Percentiles rank a stretch among this genome's conserved stretches.
Evolutionary conservation across 2,888 invertebrate species (phyloP).

Genomic region (Pardosa pseudoannulata): DNA sequence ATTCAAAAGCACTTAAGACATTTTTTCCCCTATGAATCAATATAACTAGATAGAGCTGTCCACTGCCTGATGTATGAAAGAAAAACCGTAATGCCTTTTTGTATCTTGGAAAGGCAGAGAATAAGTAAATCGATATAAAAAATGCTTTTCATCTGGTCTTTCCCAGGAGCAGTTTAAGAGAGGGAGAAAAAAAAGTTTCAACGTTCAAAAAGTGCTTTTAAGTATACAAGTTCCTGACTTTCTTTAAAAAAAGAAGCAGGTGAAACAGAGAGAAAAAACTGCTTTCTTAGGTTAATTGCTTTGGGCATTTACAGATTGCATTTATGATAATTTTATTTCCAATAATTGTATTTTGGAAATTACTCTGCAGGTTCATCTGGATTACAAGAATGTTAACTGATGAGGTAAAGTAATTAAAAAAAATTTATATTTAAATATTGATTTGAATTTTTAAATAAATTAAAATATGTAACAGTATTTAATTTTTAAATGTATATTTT

Average conservation of each 20-base stretch:
- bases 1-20: slow-evolving; percentile 5
- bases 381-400: no score
- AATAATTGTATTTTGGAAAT: no score
- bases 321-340: background rate
- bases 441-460: no score
- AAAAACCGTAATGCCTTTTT: slow-evolving; percentile 11
- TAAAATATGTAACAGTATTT: no score
- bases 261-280: background rate
- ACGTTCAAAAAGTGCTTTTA: slow-evolving; percentile 4
- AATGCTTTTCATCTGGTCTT: slow-evolving; percentile 68
- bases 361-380: no score
- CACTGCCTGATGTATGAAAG: background rate
- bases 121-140: slow-evolving; percentile 65
- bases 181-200: slow-evolving; percentile 3
- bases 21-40: background rate
- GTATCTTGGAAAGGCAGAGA: slow-evolving; percentile 3
- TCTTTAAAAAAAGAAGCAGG: background rate
- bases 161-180: slow-evolving; percentile 44
- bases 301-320: background rate
- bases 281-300: background rate
- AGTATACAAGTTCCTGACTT: background rate
- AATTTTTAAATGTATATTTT: no score
- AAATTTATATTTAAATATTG: no score
- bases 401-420: no score
- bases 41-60: background rate